These are phyloP conservation scores for Tadarida brasiliensis DNA, from an alignment of 2,797 vertebrate species.

Conservation along the genomic window DNA sequence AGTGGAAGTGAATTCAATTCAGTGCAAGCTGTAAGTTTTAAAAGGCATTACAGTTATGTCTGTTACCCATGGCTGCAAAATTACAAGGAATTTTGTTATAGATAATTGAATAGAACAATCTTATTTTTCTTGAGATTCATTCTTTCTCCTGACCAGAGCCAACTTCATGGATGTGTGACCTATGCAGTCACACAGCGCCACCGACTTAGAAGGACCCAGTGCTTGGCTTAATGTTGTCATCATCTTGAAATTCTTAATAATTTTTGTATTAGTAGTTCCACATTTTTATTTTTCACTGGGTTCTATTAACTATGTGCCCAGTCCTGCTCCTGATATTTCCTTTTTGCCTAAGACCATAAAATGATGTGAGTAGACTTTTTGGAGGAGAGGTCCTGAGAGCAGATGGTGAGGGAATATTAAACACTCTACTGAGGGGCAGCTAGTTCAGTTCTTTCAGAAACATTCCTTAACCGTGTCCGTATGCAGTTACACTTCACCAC, in stretches of 20 bases:
- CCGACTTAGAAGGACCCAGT: background rate
- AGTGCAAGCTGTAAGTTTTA: background rate
- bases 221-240: background rate
- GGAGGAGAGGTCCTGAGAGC: background rate
- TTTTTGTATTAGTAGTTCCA: background rate
- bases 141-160: background rate
- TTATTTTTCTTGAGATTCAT: background rate
- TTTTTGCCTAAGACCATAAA: background rate
- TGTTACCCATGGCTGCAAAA: background rate
- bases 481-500: background rate
- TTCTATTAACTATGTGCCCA: background rate
- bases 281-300: background rate
- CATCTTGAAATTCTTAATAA: background rate
- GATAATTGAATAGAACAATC: background rate
- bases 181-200: background rate
- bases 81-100: background rate
- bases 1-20: slow-evolving; percentile 31
- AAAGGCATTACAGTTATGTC: background rate
- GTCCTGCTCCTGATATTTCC: background rate
- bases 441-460: background rate
- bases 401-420: background rate
- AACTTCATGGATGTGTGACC: accelerated
- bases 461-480: background rate
- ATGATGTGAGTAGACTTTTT: background rate
- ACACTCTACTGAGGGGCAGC: background rate